Base-by-base conservation (phyloP, 1,140 invertebrate genomes). In the Macrocentrus cingulum region DNA sequence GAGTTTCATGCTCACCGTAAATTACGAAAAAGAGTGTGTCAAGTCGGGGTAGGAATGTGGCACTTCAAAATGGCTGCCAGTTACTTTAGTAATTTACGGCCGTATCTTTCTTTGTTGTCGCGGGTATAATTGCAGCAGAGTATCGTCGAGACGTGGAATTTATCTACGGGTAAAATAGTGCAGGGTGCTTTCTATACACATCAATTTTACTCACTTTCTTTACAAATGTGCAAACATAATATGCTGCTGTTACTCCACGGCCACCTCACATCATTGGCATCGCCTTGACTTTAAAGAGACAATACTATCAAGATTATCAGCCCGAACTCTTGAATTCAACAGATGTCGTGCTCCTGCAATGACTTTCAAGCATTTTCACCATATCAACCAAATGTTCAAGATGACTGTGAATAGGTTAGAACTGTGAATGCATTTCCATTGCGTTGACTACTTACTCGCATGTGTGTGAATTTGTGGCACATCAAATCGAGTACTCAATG, bases 21-120 rank as follows among this genome's bases (percentile, higher is more conserved):
- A 74, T 75, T 72, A 72, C 66, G 72, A 71, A 70, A 72, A 75
- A 71, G 70, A 76, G 70, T 77, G n/a, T n/a, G 75, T 74, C 72
- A 75, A 74, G 70, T 75, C 70, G 65, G 70, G 67, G 64, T 67
- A 79, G 74, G 79, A 80, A 80, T 80, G 80, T 78, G 76, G 76
- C 77, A 81, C 76, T 81, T 80, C 80, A 81, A 81, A 77, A 81
- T 81, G 80, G 80, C 80, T 77, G 74, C 78, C 72, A 78, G 75
- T 77, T 75, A 76, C 75, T 80, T 75, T 78, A 73, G 72, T 77
- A 80, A 81, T 78, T 80, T 80, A 79, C 74, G 71, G 75, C 75
- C 73, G 71, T 74, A 70, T 76, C 68, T 72, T 73, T 74, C 77
- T 79, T 79, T 79, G 76, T 80, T 80, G 75, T 80, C 70, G 71